Evolutionary conservation across 2,113 vertebrate genomes (phyloP).

Genomic region (Arvicanthis niloticus): DNA sequence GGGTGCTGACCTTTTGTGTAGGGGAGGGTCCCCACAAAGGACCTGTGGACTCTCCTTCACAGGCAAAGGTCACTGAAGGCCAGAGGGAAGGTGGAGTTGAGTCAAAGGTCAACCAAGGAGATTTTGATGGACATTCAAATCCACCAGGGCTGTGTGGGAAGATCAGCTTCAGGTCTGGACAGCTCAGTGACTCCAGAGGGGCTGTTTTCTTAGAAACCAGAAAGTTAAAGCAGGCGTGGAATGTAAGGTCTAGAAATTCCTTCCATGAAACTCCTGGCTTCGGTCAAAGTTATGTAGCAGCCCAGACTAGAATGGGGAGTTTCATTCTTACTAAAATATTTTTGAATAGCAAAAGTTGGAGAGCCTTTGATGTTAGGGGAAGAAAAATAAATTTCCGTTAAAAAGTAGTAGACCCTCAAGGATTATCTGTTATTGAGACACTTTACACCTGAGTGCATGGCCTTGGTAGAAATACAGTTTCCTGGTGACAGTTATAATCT

Average conservation of each 20-base stretch:
- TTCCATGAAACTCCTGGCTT: neutral
- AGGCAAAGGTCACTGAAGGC: neutral
- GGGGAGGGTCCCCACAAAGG: neutral
- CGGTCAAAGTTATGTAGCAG: neutral
- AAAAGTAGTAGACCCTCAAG: conserved; percentile 8
- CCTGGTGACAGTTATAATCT: neutral
- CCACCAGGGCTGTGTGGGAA: neutral
- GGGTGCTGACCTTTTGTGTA: neutral
- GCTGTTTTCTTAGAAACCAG: neutral
- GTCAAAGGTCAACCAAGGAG: neutral
- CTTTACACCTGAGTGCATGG: neutral
- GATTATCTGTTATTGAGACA: neutral
- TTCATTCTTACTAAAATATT: neutral
- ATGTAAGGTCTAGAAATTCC: neutral
- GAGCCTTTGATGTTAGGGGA: neutral
- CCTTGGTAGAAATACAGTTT: neutral
- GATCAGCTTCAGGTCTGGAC: neutral
- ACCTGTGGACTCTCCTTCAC: neutral
- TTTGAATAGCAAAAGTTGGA: conserved; percentile 24
- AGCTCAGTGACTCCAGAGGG: neutral
- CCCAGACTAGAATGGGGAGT: neutral
- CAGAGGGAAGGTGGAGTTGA: neutral
- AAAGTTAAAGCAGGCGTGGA: neutral
- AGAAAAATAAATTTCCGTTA: neutral
- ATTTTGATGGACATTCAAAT: neutral